phyloP scores from a whole-genome alignment of 1,140 invertebrate species.

The Meloidogyne hapla region DNA sequence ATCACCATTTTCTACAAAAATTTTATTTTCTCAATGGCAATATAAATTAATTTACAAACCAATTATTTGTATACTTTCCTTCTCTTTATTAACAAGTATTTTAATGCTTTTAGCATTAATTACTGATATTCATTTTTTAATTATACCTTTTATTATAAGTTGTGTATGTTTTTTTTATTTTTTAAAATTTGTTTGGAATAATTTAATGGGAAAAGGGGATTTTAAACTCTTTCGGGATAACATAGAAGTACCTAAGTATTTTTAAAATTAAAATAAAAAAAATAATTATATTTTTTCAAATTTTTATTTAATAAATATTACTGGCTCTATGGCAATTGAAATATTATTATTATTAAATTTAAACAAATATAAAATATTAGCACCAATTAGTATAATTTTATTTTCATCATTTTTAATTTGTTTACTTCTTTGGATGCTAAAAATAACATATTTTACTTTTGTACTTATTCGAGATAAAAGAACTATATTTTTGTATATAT shows the following conservation, averaged over 20 bases:
- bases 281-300: neutral
- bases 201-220: neutral
- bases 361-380: neutral
- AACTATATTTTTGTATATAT: slow-evolving; percentile 7
- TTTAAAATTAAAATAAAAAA: no score
- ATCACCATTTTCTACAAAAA: neutral
- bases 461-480: slow-evolving; percentile 26
- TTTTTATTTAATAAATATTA: slow-evolving; percentile 24
- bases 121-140: slow-evolving; percentile 17
- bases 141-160: slow-evolving; percentile 20
- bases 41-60: slow-evolving; percentile 13
- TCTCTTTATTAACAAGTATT: slow-evolving; percentile 5
- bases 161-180: slow-evolving; percentile 10
- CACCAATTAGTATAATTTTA: slow-evolving; percentile 1
- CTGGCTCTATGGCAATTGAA: slow-evolving; percentile 18
- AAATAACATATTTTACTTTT: slow-evolving; percentile 16
- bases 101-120: slow-evolving; percentile 16
- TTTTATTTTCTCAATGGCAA: slow-evolving; percentile 6
- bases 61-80: slow-evolving; percentile 2
- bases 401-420: slow-evolving; percentile 14
- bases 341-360: slow-evolving; percentile 17
- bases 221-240: no score
- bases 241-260: no score
- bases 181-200: neutral
- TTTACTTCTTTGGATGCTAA: slow-evolving; percentile 18